These are phyloP conservation scores for Myopa testacea DNA, from an alignment of 2,888 invertebrate genomes.

Conservation along the genomic window DNA sequence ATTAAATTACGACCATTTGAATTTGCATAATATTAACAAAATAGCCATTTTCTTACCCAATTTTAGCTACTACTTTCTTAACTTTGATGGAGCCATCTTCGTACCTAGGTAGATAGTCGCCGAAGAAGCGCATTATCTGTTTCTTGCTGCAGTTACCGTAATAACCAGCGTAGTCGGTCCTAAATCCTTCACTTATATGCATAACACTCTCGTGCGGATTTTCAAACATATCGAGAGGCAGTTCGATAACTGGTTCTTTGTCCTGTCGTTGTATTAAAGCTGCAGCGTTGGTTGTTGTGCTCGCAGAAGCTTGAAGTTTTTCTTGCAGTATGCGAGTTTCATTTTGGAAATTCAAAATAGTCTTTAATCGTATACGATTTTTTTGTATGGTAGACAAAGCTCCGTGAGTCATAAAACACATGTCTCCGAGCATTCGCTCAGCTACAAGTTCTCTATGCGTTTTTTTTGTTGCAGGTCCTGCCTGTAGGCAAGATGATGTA, in stretches of 20 bases:
- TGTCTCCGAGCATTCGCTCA: slow-evolving; percentile 48
- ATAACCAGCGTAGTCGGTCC: slow-evolving; percentile 54
- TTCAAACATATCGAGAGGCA: slow-evolving; percentile 54
- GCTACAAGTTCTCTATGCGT: no score
- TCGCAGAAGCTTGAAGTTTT: slow-evolving; percentile 50
- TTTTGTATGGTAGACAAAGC: slow-evolving; percentile 50
- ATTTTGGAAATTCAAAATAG: slow-evolving; percentile 50
- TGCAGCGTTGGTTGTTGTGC: slow-evolving; percentile 43
- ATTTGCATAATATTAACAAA: neutral
- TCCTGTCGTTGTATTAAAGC: slow-evolving; percentile 28
- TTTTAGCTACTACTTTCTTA: slow-evolving; percentile 44
- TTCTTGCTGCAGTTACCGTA: slow-evolving; percentile 54
- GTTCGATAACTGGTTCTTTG: slow-evolving; percentile 53
- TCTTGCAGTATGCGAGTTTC: slow-evolving; percentile 49
- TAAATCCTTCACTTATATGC: slow-evolving; percentile 52
- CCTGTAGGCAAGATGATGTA: neutral
- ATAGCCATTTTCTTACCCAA: slow-evolving; percentile 35
- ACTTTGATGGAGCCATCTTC: slow-evolving; percentile 50
- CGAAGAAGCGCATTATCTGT: slow-evolving; percentile 52
- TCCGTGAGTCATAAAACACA: slow-evolving; percentile 53
- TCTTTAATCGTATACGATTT: slow-evolving; percentile 51
- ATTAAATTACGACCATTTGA: neutral
- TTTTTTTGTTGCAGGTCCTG: neutral
- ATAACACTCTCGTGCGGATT: slow-evolving; percentile 56
- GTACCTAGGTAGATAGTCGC: slow-evolving; percentile 55